A percentile compares a stretch with the other conserved stretches of the same genome.
These are phyloP conservation scores for Lycopodina hypogea DNA, from an alignment of 37 sponge, comb jelly and placozoan genomes.

Conservation along the genomic window DNA sequence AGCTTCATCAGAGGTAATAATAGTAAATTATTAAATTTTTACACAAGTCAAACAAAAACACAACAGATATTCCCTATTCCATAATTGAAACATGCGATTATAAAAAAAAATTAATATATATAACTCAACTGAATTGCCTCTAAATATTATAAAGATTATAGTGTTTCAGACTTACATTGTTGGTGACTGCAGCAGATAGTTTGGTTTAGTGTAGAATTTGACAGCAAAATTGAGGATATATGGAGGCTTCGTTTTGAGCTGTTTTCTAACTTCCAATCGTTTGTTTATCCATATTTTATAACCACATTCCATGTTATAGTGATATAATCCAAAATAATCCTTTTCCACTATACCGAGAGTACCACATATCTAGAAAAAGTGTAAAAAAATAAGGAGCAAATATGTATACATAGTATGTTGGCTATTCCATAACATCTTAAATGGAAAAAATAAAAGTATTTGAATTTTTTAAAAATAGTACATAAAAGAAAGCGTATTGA, in stretches of 20 bases:
- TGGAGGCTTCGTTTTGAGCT: conserved; percentile 58
- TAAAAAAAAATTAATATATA: too few species aligned
- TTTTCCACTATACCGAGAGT: conserved; percentile 71
- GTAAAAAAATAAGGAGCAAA: neutral
- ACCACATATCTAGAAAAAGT: conserved; percentile 57
- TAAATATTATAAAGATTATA: too few species aligned
- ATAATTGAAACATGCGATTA: too few species aligned
- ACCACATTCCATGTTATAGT: conserved; percentile 8
- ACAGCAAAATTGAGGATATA: conserved; percentile 54
- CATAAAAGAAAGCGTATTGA: too few species aligned
- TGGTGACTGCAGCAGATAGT: conserved; percentile 52
- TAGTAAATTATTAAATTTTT: too few species aligned
- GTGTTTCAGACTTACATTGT: conserved; percentile 70
- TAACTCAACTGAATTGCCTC: too few species aligned
- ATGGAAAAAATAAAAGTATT: neutral
- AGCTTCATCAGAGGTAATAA: too few species aligned
- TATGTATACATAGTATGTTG: neutral
- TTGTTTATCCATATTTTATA: conserved; percentile 67
- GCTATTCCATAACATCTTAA: neutral
- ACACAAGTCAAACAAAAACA: too few species aligned
- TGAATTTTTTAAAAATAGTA: too few species aligned
- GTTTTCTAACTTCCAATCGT: conserved; percentile 38
- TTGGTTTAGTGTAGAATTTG: conserved; percentile 63
- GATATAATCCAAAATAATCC: conserved; percentile 76
- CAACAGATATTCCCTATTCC: too few species aligned